Percentiles rank a stretch among this genome's conserved stretches.
Conservation (phyloP, 2,797 vertebrate genomes). For the Rhinoraja longicauda region DNA sequence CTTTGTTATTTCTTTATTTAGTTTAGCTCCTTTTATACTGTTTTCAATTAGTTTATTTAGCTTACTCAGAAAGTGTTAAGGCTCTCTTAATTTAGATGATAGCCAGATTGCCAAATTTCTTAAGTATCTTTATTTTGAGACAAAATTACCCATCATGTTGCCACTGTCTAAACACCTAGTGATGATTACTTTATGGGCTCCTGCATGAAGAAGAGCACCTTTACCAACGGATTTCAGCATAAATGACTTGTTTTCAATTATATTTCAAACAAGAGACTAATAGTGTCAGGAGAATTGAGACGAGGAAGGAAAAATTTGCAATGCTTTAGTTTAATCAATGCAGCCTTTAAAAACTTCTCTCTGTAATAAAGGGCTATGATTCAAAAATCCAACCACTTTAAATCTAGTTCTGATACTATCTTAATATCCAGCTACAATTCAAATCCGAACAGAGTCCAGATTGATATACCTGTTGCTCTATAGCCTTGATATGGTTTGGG, state of each 20-base stretch:
- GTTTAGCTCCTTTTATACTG: neutral
- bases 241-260: neutral
- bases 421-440: too few species aligned
- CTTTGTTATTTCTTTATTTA: neutral
- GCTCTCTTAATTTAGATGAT: neutral
- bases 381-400: neutral
- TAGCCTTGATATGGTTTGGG: too few species aligned
- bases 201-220: neutral
- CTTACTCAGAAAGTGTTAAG: neutral
- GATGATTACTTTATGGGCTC: neutral
- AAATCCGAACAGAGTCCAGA: too few species aligned
- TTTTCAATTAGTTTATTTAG: neutral
- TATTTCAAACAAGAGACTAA: too few species aligned
- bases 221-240: neutral
- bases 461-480: too few species aligned
- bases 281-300: neutral
- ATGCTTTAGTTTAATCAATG: neutral
- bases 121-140: neutral
- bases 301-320: neutral
- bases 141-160: neutral
- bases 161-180: neutral
- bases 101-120: neutral
- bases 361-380: neutral
- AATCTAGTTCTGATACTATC: too few species aligned
- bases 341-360: neutral